Evolutionary conservation across 2,113 vertebrate species (phyloP).

Genomic region (Macquaria australasica): DNA sequence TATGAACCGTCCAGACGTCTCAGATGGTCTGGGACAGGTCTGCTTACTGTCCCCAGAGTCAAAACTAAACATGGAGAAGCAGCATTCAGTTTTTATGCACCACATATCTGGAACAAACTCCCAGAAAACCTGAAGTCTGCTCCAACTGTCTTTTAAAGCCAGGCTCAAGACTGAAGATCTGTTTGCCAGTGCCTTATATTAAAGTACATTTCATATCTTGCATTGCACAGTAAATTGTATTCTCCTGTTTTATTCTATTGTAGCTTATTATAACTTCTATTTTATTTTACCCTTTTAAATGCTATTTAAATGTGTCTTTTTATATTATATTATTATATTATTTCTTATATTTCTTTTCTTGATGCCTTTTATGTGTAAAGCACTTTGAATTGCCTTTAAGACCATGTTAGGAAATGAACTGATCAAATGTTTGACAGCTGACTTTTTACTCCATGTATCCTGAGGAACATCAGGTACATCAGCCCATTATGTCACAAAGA

Average conservation of each 20-base stretch:
- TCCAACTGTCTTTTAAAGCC: neutral
- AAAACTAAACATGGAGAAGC: neutral
- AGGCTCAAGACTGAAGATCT: neutral
- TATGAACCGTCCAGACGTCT: too few species aligned
- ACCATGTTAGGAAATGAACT: conserved; percentile 33
- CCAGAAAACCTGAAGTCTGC: neutral
- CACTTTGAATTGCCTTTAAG: neutral
- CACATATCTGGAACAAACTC: neutral
- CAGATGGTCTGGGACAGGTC: too few species aligned
- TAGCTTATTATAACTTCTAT: neutral
- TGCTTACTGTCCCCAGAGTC: too few species aligned
- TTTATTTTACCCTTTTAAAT: neutral
- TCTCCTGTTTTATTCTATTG: neutral
- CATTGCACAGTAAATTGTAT: neutral
- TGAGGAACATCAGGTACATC: conserved; percentile 13
- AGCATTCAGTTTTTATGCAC: neutral
- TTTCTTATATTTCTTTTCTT: neutral
- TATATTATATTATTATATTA: neutral
- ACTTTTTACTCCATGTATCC: neutral
- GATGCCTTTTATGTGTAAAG: neutral
- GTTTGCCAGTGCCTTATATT: neutral
- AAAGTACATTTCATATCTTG: neutral
- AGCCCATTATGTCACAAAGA: conserved; percentile 31
- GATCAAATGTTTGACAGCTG: conserved; percentile 30
- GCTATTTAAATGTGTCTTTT: neutral